Conservation (phyloP, 2,797 vertebrate genomes). For the Cichlasoma orientale region DNA sequence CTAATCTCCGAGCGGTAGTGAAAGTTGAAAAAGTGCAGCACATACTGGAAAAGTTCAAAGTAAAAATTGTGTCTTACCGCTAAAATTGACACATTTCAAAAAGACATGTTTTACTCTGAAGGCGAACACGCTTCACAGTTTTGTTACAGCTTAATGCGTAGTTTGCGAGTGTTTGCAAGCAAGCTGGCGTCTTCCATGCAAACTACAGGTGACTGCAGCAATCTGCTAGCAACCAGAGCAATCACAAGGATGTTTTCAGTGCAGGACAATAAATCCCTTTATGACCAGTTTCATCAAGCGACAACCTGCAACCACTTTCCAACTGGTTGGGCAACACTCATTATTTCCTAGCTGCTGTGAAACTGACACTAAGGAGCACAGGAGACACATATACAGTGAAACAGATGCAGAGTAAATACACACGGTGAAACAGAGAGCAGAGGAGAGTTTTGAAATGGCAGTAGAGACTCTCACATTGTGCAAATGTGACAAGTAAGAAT, state of each 20-base stretch:
- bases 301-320: background rate
- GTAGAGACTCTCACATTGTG: background rate
- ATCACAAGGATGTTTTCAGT: background rate
- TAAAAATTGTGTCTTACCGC: background rate
- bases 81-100: background rate
- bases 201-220: accelerated
- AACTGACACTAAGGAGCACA: too few relatives aligned
- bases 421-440: background rate
- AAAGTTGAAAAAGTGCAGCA: background rate
- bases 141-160: background rate
- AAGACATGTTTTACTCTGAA: background rate
- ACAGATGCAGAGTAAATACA: too few relatives aligned
- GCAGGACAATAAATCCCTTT: background rate
- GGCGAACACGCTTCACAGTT: background rate
- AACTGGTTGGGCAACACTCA: background rate
- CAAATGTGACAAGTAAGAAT: background rate
- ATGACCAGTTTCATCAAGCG: background rate
- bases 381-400: background rate
- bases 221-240: background rate
- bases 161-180: background rate
- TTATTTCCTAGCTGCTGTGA: too few relatives aligned
- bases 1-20: background rate
- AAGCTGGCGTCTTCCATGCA: background rate
- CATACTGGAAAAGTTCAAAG: background rate
- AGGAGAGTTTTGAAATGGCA: background rate